A percentile compares a stretch with the other conserved stretches of the same genome.
phyloP scores from a whole-genome alignment of 2,888 invertebrate species.

The Orchesella flavescens region DNA sequence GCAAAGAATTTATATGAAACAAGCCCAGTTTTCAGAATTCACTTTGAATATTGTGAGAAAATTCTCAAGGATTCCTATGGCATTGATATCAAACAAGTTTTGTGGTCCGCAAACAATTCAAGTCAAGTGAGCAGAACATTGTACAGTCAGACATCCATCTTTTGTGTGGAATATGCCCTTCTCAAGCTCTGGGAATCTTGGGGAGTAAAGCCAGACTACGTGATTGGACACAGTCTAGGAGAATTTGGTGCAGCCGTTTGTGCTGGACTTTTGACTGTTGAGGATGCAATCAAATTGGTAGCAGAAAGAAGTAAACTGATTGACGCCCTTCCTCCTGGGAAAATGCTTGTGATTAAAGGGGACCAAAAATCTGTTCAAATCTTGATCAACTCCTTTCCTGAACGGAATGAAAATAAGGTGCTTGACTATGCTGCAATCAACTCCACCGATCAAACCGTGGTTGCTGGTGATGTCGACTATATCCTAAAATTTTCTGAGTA shows the following conservation, averaged over 20 bases:
- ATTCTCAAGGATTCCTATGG: conserved; percentile 14
- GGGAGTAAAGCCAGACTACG: conserved; percentile 19
- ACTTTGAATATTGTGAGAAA: conserved; percentile 39
- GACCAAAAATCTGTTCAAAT: not conserved
- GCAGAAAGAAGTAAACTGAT: not conserved
- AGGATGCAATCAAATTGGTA: not conserved
- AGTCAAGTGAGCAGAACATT: conserved; percentile 27
- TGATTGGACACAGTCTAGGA: conserved; percentile 15
- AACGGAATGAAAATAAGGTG: conserved; percentile 1
- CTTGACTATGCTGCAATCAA: conserved; percentile 59
- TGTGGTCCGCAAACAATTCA: conserved; percentile 25
- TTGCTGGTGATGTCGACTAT: conserved; percentile 24
- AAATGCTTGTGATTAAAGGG: not conserved
- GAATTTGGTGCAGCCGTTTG: conserved; percentile 6
- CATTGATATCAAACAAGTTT: not conserved
- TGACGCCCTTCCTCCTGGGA: not conserved
- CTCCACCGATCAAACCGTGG: conserved; percentile 51
- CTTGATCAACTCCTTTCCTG: not conserved
- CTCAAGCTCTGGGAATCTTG: conserved; percentile 33
- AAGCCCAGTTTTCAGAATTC: conserved; percentile 23
- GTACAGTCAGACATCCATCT: conserved; percentile 58
- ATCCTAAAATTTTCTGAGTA: conserved; percentile 11
- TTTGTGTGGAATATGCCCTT: conserved; percentile 55
- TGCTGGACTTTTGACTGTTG: not conserved
- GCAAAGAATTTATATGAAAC: conserved; percentile 31